Percentiles rank a stretch among this genome's conserved stretches.
Evolutionary conservation across 1,140 invertebrate species (phyloP).

Genomic region (Trichogramma pretiosum): DNA sequence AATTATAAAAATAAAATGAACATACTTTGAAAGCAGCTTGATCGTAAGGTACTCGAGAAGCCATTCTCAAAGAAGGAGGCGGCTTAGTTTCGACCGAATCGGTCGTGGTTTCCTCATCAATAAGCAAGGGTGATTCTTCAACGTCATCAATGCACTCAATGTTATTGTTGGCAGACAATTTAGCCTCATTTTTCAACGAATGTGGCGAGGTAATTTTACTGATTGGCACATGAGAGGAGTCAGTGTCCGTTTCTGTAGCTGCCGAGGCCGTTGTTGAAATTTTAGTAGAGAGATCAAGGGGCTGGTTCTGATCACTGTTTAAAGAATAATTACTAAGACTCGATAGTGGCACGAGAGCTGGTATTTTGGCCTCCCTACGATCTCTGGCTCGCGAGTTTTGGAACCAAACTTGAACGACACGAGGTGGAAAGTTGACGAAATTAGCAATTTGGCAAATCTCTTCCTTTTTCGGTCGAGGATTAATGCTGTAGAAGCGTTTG

Average conservation of each 20-base stretch:
- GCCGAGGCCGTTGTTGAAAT: too few relatives aligned
- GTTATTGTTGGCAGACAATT: conserved; percentile 9
- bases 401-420: conserved; percentile 94
- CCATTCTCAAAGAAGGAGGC: too few relatives aligned
- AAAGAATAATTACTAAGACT: conserved; percentile 32
- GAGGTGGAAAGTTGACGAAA: conserved; percentile 78
- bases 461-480: conserved; percentile 87
- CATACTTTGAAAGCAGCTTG: too few relatives aligned
- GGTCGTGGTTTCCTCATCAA: conserved; percentile 43
- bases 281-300: conserved; percentile 81
- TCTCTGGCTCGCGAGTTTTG: conserved; percentile 93
- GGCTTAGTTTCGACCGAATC: conserved; percentile 45
- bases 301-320: conserved; percentile 67
- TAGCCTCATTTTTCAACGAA: conserved; percentile 27
- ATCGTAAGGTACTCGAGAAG: too few relatives aligned
- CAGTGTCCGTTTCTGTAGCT: conserved; percentile 24
- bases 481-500: conserved; percentile 78
- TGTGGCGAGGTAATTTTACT: conserved; percentile 31
- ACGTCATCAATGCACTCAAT: conserved; percentile 32
- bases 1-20: too few relatives aligned
- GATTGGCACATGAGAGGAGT: too few relatives aligned
- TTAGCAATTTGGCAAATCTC: conserved; percentile 84
- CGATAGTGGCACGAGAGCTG: conserved; percentile 50
- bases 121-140: conserved; percentile 40
- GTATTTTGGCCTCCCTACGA: conserved; percentile 60